These are phyloP conservation scores for Dryas iulia DNA, from an alignment of 1,140 invertebrate species.

Conservation along the genomic window DNA sequence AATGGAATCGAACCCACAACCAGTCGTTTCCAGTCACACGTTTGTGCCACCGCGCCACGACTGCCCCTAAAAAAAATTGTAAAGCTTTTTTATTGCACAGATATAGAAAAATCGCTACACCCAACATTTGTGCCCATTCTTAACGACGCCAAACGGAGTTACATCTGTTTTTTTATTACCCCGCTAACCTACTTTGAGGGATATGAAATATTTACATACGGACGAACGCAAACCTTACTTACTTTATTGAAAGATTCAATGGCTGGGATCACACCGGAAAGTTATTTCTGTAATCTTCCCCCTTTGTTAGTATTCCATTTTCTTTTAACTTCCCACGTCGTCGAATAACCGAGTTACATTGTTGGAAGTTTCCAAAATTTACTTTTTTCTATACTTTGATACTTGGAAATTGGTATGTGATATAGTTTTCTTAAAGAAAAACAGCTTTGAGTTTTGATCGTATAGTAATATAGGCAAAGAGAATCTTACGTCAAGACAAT, in stretches of 20 bases:
- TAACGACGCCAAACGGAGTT: background rate
- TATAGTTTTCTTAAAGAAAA: no score
- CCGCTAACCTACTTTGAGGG: slow-evolving; percentile 16
- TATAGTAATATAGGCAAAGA: no score
- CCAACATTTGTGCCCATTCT: background rate
- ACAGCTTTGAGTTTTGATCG: no score
- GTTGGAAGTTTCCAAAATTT: no score
- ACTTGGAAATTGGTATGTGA: no score
- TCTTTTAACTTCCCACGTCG: background rate
- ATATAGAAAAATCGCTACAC: background rate
- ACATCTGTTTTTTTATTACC: slow-evolving; percentile 21
- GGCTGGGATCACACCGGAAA: background rate
- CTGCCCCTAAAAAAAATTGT: no score
- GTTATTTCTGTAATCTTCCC: background rate
- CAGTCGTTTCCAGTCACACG: no score
- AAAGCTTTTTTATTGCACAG: no score
- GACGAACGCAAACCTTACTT: background rate
- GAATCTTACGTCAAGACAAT: no score
- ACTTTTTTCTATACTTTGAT: no score
- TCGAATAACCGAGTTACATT: background rate
- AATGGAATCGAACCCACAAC: no score
- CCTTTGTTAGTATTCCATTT: background rate
- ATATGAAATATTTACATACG: slow-evolving; percentile 14
- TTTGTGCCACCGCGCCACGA: no score
- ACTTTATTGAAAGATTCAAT: background rate